Percentiles rank a stretch among this genome's conserved stretches.
Conservation (phyloP, 2,797 vertebrate genomes). For the Trachurus trachurus region DNA sequence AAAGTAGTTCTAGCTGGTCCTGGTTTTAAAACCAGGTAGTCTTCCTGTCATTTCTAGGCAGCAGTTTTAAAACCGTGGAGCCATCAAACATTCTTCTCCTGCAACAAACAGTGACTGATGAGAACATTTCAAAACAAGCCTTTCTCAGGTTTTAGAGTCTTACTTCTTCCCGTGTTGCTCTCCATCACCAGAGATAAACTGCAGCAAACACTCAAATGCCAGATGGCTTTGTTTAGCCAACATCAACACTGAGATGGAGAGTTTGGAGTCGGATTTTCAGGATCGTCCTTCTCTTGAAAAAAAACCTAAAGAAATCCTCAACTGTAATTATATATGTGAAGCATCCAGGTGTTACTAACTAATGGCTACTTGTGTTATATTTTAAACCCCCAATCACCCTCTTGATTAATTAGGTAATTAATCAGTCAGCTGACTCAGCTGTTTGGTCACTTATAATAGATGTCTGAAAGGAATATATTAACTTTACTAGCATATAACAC, state of each 20-base stretch:
- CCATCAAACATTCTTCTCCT: neutral
- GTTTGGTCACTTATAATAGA: neutral
- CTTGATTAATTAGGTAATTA: neutral
- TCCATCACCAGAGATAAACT: conserved; percentile 36
- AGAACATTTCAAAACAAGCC: conserved; percentile 11
- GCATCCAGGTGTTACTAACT: neutral
- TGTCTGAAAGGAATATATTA: neutral
- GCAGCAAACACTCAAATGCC: conserved; percentile 41
- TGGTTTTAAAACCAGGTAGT: neutral
- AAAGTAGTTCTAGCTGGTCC: neutral
- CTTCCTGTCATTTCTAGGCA: neutral
- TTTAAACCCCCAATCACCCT: neutral
- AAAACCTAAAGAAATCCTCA: neutral
- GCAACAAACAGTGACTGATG: neutral
- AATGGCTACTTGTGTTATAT: neutral
- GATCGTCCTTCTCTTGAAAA: conserved; percentile 2
- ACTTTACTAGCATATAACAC: neutral
- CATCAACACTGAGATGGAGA: neutral
- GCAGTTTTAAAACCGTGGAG: too few relatives aligned
- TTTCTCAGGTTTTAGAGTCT: neutral
- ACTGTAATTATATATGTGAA: neutral
- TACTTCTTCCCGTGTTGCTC: conserved; percentile 10
- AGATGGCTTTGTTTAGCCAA: conserved; percentile 44
- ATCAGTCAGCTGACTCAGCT: too few relatives aligned
- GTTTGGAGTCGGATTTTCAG: neutral